These are phyloP conservation scores for Phrynocephalus versicolor DNA, from an alignment of 2,113 vertebrate genomes.

Conservation along the genomic window DNA sequence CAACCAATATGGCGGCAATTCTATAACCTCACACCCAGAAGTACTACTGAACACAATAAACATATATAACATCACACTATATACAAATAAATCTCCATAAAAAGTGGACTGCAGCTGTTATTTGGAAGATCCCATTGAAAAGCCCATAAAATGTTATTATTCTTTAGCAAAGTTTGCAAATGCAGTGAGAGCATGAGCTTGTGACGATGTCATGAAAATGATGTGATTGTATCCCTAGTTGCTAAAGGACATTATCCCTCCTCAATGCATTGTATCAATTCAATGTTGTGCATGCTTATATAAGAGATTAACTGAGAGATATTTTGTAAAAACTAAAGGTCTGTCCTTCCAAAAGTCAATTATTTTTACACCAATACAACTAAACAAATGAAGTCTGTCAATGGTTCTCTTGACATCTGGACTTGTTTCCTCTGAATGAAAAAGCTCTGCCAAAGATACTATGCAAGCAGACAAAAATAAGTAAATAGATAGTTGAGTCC, in stretches of 20 bases:
- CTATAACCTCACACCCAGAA: neutral
- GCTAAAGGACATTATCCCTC: slow-evolving; percentile 31
- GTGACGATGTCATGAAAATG: neutral
- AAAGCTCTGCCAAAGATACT: neutral
- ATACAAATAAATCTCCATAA: neutral
- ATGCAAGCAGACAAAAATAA: neutral
- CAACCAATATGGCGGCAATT: neutral
- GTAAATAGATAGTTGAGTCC: neutral
- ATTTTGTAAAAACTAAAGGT: slow-evolving; percentile 7
- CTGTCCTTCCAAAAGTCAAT: slow-evolving; percentile 59
- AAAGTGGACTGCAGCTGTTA: neutral
- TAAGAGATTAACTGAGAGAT: slow-evolving; percentile 22
- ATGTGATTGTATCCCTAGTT: neutral
- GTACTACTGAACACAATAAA: neutral
- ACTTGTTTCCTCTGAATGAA: neutral
- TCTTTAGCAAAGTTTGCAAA: neutral
- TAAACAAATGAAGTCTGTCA: slow-evolving; percentile 51
- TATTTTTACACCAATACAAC: slow-evolving; percentile 62
- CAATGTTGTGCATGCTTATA: slow-evolving; percentile 46
- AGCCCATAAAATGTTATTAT: neutral
- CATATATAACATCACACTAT: neutral
- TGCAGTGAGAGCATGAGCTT: neutral
- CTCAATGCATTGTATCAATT: neutral
- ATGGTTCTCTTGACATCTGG: slow-evolving; percentile 7
- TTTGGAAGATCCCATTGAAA: neutral